Evolutionary conservation across 2,113 vertebrate genomes (phyloP).

Genomic region (Heloderma charlesbogerti): DNA sequence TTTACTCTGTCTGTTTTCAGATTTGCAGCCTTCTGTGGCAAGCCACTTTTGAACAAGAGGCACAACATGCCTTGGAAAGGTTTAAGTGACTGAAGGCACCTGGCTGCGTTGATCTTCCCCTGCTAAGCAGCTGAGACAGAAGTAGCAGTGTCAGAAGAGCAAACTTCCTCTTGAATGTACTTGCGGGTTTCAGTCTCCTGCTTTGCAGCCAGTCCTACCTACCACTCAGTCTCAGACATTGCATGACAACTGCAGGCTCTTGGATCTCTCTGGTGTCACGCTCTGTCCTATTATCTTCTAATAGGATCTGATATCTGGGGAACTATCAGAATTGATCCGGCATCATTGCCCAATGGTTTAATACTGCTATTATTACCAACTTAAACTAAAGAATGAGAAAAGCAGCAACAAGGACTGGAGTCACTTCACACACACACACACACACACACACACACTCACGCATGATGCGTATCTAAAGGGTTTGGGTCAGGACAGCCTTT

Average conservation of each 20-base stretch:
- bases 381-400: not conserved
- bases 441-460: not conserved
- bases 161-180: accelerated
- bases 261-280: not conserved
- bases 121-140: not conserved
- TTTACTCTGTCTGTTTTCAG: conserved; percentile 38
- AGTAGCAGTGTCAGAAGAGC: accelerated
- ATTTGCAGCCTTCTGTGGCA: not conserved
- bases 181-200: not conserved
- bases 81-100: conserved; percentile 11
- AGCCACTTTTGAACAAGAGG: conserved; percentile 42
- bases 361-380: not conserved
- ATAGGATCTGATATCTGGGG: not conserved
- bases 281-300: not conserved
- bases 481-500: not conserved
- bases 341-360: accelerated
- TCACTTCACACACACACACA: not conserved
- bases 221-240: not conserved
- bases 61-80: conserved; percentile 36
- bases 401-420: not conserved
- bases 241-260: not conserved
- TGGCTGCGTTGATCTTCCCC: not conserved
- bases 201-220: not conserved
- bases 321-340: accelerated
- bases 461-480: not conserved